A percentile compares a stretch with the other conserved stretches of the same genome.
phyloP scores from a whole-genome alignment of 2,888 invertebrate species.

The Tetranychus piercei region DNA sequence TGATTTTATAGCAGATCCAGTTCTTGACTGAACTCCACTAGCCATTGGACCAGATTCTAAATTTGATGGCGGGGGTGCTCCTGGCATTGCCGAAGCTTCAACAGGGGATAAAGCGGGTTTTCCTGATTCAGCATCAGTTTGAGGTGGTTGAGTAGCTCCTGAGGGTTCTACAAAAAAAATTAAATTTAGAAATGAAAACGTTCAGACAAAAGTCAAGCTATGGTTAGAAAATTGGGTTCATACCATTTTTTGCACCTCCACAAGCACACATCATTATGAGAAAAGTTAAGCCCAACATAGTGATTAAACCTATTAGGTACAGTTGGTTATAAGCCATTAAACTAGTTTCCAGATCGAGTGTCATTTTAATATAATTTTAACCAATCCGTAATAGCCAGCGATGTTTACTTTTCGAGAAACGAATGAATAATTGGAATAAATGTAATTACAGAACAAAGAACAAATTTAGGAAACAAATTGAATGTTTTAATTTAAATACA shows the following conservation, averaged over 20 bases:
- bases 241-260: background rate
- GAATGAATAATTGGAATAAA: background rate
- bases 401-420: too few species aligned
- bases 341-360: background rate
- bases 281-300: background rate
- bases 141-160: background rate
- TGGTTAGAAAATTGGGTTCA: too few species aligned
- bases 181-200: background rate
- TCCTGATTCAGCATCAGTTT: background rate
- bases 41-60: background rate
- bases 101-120: background rate
- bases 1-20: background rate
- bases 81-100: background rate
- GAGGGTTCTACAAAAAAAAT: background rate
- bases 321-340: background rate
- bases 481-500: background rate
- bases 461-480: background rate
- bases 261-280: background rate
- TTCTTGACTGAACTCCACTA: background rate
- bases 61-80: background rate
- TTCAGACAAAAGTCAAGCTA: too few species aligned
- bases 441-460: background rate
- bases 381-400: background rate
- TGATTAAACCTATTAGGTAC: background rate
- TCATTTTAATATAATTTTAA: background rate